Conservation (phyloP, 2,797 vertebrate species). For the Fundulus diaphanus region DNA sequence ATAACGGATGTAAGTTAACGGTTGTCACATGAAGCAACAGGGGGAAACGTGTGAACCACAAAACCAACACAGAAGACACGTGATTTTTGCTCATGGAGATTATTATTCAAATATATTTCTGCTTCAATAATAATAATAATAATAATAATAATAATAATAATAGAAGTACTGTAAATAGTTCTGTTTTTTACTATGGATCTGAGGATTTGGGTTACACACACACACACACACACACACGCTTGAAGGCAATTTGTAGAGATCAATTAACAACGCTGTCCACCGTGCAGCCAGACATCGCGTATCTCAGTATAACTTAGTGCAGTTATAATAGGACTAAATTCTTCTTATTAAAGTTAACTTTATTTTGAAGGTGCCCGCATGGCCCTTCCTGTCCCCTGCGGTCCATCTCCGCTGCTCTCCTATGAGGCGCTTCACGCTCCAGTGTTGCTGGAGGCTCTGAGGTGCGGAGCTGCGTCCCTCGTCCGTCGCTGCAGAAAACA, state of each 20-base stretch:
- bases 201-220: too few relatives aligned
- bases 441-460: constrained; percentile 6
- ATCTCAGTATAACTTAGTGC: too few relatives aligned
- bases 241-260: too few relatives aligned
- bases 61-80: not conserved
- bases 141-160: not conserved
- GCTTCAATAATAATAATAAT: not conserved
- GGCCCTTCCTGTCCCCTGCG: constrained; percentile 2
- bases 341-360: not conserved
- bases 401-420: not conserved
- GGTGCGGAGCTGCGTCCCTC: constrained; percentile 14
- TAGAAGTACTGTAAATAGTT: not conserved
- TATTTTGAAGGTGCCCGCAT: constrained; percentile 38
- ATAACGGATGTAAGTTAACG: too few relatives aligned
- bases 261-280: too few relatives aligned
- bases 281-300: too few relatives aligned
- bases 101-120: not conserved
- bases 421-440: too few relatives aligned
- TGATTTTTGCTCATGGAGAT: not conserved
- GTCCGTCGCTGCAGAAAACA: constrained; percentile 16
- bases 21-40: too few relatives aligned
- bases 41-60: not conserved
- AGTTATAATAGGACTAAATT: too few relatives aligned
- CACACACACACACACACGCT: too few relatives aligned
- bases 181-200: too few relatives aligned